Percentiles rank a stretch among this genome's conserved stretches.
phyloP scores from a whole-genome alignment of 2,113 vertebrate genomes.

The Nymphicus hollandicus region DNA sequence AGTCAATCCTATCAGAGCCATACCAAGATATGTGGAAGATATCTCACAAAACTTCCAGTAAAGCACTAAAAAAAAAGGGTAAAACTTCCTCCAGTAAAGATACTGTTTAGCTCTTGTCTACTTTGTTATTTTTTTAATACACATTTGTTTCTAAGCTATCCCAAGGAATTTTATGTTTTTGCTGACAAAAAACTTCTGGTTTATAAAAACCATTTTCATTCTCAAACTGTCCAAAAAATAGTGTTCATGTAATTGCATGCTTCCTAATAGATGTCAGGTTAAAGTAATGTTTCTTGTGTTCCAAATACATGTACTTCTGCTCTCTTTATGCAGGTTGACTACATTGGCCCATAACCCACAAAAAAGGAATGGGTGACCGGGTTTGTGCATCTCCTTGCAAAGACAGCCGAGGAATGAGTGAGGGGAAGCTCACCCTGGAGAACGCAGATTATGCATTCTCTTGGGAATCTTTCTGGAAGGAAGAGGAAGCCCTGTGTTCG shows the following conservation, averaged over 20 bases:
- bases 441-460: background rate
- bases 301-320: background rate
- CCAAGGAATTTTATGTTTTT: background rate
- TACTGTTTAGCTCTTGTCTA: background rate
- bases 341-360: background rate
- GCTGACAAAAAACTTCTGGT: background rate
- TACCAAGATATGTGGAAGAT: rapidly evolving
- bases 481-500: background rate
- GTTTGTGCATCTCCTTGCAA: background rate
- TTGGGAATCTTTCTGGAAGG: background rate
- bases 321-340: background rate
- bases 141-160: background rate
- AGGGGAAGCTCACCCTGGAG: background rate
- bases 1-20: background rate
- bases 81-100: background rate
- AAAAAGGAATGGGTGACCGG: background rate
- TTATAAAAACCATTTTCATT: background rate
- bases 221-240: background rate
- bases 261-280: background rate
- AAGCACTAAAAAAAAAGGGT: background rate
- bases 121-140: background rate
- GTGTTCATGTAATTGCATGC: background rate
- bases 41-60: background rate
- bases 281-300: background rate
- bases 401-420: background rate